Percentiles rank a stretch among this genome's conserved stretches.
phyloP scores from a whole-genome alignment of 2,888 invertebrate species.

The Serrognathus titanus region DNA sequence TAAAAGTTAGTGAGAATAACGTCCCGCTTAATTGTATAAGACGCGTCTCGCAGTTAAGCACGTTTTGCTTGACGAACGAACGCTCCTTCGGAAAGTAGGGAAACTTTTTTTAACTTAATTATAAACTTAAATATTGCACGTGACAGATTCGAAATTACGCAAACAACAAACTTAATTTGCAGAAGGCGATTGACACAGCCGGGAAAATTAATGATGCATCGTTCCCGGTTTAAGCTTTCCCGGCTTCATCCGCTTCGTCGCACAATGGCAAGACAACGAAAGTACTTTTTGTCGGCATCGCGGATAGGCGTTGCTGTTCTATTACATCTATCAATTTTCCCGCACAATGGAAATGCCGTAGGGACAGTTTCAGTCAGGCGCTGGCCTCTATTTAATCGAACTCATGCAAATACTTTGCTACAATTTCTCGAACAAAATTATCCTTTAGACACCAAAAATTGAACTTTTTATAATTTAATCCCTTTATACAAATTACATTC shows the following conservation, averaged over 20 bases:
- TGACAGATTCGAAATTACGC: constrained; percentile 10
- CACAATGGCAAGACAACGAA: not conserved
- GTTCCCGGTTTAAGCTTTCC: constrained; percentile 24
- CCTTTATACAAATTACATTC: not conserved
- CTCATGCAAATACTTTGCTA: too few relatives aligned
- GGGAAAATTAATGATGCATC: constrained; percentile 31
- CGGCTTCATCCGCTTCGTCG: constrained; percentile 18
- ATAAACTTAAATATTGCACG: not conserved
- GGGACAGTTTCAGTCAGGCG: too few relatives aligned
- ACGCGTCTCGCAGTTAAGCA: too few relatives aligned
- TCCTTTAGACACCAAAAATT: too few relatives aligned
- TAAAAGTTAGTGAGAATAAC: too few relatives aligned
- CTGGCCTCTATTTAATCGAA: too few relatives aligned
- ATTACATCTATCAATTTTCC: not conserved
- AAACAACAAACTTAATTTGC: constrained; percentile 25
- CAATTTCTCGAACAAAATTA: too few relatives aligned
- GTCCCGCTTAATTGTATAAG: too few relatives aligned
- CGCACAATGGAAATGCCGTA: not conserved
- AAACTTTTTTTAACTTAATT: not conserved
- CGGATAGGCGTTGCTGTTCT: not conserved
- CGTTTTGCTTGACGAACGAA: too few relatives aligned
- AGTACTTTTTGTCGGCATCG: not conserved
- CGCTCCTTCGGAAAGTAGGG: too few relatives aligned
- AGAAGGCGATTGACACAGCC: constrained; percentile 25
- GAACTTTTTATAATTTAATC: too few relatives aligned